Conservation (phyloP, 2,888 invertebrate species). For the Tetrapedia diversipes region DNA sequence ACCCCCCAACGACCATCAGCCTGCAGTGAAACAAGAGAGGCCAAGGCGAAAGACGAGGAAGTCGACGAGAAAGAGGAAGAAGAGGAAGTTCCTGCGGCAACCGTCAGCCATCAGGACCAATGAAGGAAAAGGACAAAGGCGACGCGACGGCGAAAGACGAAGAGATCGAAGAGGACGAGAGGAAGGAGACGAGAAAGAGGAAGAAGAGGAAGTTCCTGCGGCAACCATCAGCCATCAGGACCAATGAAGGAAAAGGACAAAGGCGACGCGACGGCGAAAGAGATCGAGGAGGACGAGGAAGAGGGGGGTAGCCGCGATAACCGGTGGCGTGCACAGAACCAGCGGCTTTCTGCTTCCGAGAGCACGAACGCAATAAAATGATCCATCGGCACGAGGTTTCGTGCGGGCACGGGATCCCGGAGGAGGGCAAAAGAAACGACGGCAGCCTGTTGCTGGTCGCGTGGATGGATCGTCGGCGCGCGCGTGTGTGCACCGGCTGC, state of each 20-base stretch:
- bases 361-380: slow-evolving; percentile 72
- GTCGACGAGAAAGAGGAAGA: neutral
- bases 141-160: too few species aligned
- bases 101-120: too few species aligned
- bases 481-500: slow-evolving; percentile 60
- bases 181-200: neutral
- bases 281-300: slow-evolving; percentile 29
- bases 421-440: slow-evolving; percentile 54
- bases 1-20: too few species aligned
- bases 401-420: slow-evolving; percentile 44
- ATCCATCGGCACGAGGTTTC: slow-evolving; percentile 68
- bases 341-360: slow-evolving; percentile 64
- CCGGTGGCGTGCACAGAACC: slow-evolving; percentile 44
- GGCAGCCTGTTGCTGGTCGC: slow-evolving; percentile 80
- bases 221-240: too few species aligned
- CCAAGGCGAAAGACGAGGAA: neutral
- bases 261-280: neutral
- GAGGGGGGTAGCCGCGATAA: slow-evolving; percentile 20
- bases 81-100: too few species aligned
- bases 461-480: slow-evolving; percentile 73
- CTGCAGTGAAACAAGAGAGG: too few species aligned
- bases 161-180: too few species aligned
- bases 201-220: too few species aligned
- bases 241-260: too few species aligned
- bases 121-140: too few species aligned